Evolutionary conservation across 1,140 invertebrate species (phyloP), one percentile per base, ranked within the genome.

Genomic region (Aphidius gifuensis): DNA sequence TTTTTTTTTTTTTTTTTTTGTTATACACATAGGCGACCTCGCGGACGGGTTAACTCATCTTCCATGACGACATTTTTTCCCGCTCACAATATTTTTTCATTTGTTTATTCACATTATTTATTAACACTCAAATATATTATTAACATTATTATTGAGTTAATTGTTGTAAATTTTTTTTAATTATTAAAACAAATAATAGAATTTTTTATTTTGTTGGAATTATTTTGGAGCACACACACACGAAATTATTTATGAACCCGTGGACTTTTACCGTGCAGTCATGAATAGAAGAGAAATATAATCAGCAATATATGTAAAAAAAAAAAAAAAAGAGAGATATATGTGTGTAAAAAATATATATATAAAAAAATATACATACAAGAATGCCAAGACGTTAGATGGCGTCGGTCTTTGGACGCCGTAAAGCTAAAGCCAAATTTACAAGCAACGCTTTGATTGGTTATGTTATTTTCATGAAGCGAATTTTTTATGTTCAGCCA

Each of bases 361-460:
- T 59, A 59, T 6, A 9, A 11, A 40, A 40, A 40, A 62, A 66
- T 65, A 70, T 69, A 74, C 75, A 70, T 69, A 74, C 75, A 73
- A 53, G 75, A 79, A 75, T 79, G 73, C 76, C 73, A 75, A 49
- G 74, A 72, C 75, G 75, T 80, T 79, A 80, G 79, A 80, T 80
- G 79, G 79, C 79, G 79, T 80, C 79, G 76, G 76, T 80, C 74
- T 70, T 60, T 71, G 61, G 72, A 77, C 76, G 75, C 76, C 76
- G 74, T 76, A 71, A 75, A 42, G 43, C 40, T 55, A 42, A 38
- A 5, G 53, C 5, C 50, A 40, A 16, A 11, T 55, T 11, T 5
- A 6, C 53, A 40, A 55, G 40, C 53, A 42, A 55, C n/a, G 7
- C 53, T 44, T 7, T 44, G 43, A 32, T 32, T 11, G 43, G 43